Conservation (phyloP, 1,140 invertebrate genomes). For the Drosophila chauvacae region DNA sequence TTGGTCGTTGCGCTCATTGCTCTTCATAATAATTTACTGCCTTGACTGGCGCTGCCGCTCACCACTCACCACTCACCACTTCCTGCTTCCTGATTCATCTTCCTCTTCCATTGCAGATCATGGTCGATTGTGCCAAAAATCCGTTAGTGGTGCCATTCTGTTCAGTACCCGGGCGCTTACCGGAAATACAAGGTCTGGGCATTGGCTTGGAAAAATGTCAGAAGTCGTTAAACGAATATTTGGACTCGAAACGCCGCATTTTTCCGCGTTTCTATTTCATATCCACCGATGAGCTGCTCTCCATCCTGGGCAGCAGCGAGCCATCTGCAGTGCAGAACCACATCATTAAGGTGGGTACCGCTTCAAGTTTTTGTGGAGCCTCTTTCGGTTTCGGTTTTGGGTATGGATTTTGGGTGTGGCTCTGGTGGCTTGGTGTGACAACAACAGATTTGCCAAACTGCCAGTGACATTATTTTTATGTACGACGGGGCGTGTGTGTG, state of each 20-base stretch:
- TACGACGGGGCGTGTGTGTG: constrained; percentile 51
- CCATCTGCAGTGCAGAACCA: constrained; percentile 93
- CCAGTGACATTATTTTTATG: constrained; percentile 80
- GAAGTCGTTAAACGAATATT: constrained; percentile 95
- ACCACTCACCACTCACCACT: neutral
- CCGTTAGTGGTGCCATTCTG: constrained; percentile 92
- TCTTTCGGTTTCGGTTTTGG: constrained; percentile 10
- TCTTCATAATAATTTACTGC: constrained; percentile 77
- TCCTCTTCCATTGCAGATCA: constrained; percentile 87
- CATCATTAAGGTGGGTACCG: constrained; percentile 91
- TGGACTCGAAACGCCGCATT: constrained; percentile 93
- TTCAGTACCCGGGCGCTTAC: constrained; percentile 88
- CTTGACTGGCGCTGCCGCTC: constrained; percentile 47
- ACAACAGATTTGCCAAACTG: constrained; percentile 80
- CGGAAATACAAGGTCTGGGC: constrained; percentile 90
- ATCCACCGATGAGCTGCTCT: constrained; percentile 95
- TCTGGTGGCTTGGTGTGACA: constrained; percentile 48
- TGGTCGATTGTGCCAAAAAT: constrained; percentile 91
- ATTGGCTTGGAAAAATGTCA: constrained; percentile 93
- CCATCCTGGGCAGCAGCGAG: constrained; percentile 94
- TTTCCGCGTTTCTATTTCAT: constrained; percentile 97
- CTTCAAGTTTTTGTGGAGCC: neutral
- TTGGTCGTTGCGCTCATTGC: constrained; percentile 65
- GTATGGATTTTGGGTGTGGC: constrained; percentile 9
- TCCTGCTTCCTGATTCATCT: constrained; percentile 22